These are phyloP conservation scores for Sebastes goodei DNA, from an alignment of 2,797 vertebrate species.

Conservation along the genomic window DNA sequence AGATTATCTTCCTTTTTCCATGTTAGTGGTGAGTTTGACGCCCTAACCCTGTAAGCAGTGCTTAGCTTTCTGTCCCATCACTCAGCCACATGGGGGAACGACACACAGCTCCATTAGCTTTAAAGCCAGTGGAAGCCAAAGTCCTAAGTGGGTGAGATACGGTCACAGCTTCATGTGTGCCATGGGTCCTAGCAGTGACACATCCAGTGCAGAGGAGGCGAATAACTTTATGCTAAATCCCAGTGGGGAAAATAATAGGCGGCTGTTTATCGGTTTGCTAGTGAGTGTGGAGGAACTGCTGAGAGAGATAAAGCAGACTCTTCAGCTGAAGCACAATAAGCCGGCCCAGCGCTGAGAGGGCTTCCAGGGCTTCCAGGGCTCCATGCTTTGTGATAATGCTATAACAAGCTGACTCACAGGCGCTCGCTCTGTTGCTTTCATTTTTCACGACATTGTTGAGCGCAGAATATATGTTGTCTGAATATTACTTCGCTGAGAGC, in stretches of 20 bases:
- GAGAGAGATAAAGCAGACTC: slow-evolving; percentile 68
- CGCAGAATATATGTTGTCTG: slow-evolving; percentile 26
- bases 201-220: slow-evolving; percentile 11
- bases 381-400: slow-evolving; percentile 51
- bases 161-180: slow-evolving; percentile 35
- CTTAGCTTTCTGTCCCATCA: slow-evolving; percentile 51
- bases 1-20: slow-evolving; percentile 21
- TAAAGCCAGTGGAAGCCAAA: slow-evolving; percentile 50
- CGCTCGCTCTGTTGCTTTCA: slow-evolving; percentile 24
- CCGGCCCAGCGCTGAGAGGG: slow-evolving; percentile 30
- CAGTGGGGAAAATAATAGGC: slow-evolving; percentile 47
- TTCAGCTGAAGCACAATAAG: slow-evolving; percentile 61
- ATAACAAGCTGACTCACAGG: slow-evolving; percentile 61
- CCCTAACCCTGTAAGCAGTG: slow-evolving; percentile 61
- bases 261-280: slow-evolving; percentile 65
- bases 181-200: slow-evolving; percentile 44
- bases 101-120: slow-evolving; percentile 40
- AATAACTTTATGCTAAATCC: slow-evolving; percentile 40
- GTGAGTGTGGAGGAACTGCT: slow-evolving; percentile 59
- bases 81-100: slow-evolving; percentile 39
- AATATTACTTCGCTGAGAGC: slow-evolving; percentile 27
- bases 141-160: slow-evolving; percentile 47
- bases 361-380: slow-evolving; percentile 49
- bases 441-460: slow-evolving; percentile 31
- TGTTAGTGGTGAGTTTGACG: slow-evolving; percentile 50